Base-by-base conservation (phyloP, 1,140 invertebrate genomes). In the Magallana gigas region DNA sequence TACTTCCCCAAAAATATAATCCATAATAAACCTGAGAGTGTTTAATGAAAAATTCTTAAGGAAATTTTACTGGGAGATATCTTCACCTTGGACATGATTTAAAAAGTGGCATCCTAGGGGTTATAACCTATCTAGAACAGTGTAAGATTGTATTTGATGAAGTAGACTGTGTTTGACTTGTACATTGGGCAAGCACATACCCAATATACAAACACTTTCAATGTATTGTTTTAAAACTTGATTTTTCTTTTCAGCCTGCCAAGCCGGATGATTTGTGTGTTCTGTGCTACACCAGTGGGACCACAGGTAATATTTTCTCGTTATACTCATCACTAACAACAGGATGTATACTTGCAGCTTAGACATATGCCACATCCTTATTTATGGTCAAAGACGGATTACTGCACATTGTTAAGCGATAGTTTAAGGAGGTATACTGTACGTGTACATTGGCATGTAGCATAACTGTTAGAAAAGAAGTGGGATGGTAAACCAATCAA, bases 231-330 rank as follows among this genome's bases (percentile, higher is more conserved):
- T 48, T 23, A 23, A 23, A 23, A 48, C 36, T 48, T 81, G 48
- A 57, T 85, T 88, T 86, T 64, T 58, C 4, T 48, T 92, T 92
- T 29, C 93, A 98, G 96, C 98, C 98, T 81, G 97, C 98, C 8
- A 96, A 96, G 92, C 96, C 97, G 8, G 96, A 97, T 68, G 98
- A 99, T 95, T 94, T 99, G 8, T 98, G 97, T 94, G 98, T 98
- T 36, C 97, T 99, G 90, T 99, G 98, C 94, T 99, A 99, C 94
- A 99, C 98, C 1, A 99, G 98, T 48, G 99, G 98, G 5, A 99
- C 98, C 8, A 99, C 98, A n/a, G 99, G 99, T 92, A 90, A 56
- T 76, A 18, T 36, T 76, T 76, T 12, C 23, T 23, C 4, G 9
- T 8, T 76, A 76, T 48, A 48, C 5, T 48, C 36, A 68, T 57